A percentile compares a stretch with the other conserved stretches of the same genome.
These are phyloP conservation scores for Falco columbarius DNA, from an alignment of 2,797 vertebrate genomes.

Conservation along the genomic window DNA sequence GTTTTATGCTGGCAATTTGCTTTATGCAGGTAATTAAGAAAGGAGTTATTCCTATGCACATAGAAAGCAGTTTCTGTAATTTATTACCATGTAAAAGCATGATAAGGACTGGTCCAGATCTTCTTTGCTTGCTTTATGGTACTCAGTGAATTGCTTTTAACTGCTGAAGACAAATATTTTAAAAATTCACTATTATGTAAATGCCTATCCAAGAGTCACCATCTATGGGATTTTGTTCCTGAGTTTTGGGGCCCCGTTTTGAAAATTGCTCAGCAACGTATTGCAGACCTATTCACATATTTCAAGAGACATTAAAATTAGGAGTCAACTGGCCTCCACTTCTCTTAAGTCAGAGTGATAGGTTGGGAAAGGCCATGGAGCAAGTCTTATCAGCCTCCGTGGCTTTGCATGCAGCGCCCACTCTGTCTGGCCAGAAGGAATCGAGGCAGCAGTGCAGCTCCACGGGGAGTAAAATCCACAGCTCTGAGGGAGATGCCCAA, in stretches of 20 bases:
- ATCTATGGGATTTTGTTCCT: not conserved
- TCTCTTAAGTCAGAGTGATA: not conserved
- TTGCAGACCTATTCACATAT: not conserved
- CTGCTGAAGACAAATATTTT: not conserved
- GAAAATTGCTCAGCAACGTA: not conserved
- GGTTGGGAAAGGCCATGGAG: not conserved
- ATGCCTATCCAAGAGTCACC: not conserved
- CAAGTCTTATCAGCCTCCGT: rapidly evolving
- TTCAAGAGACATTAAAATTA: not conserved
- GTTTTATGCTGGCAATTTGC: not conserved
- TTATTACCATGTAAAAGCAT: not conserved
- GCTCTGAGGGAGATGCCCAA: not conserved
- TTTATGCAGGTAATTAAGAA: not conserved
- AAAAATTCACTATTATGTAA: not conserved
- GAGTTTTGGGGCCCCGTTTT: not conserved
- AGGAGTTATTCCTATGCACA: not conserved
- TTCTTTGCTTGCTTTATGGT: not conserved
- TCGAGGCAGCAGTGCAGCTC: rapidly evolving
- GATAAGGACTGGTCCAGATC: not conserved
- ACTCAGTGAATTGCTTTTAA: rapidly evolving
- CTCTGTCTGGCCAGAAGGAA: not conserved
- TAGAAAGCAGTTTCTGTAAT: not conserved
- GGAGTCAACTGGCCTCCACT: not conserved
- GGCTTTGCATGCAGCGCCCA: not conserved
- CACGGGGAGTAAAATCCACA: not conserved